phyloP scores from a whole-genome alignment of 2,113 vertebrate species.

The Bubalus kerabau region DNA sequence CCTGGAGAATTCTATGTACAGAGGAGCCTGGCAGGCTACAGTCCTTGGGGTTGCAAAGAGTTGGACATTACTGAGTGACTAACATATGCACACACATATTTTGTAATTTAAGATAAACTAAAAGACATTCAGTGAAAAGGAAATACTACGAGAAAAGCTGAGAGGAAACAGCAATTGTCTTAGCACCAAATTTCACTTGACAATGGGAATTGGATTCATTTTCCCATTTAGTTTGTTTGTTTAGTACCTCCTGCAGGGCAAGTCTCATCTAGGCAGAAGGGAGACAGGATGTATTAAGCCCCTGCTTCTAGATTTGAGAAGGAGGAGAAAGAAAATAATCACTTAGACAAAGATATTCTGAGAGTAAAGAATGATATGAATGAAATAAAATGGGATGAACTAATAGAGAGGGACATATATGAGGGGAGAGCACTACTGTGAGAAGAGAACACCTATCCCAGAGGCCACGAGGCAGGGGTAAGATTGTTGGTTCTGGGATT shows the following conservation, averaged over 20 bases:
- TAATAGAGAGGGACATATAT: too few relatives aligned
- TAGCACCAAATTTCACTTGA: background rate
- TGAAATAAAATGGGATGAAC: background rate
- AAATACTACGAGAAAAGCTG: background rate
- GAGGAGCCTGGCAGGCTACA: background rate
- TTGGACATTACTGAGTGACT: background rate
- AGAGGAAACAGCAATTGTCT: background rate
- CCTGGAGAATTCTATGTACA: background rate
- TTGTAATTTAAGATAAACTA: background rate
- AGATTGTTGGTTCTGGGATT: background rate
- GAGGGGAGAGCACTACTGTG: rapidly evolving
- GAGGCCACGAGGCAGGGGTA: too few relatives aligned
- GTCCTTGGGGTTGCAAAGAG: background rate
- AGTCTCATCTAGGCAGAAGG: background rate
- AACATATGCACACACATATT: background rate
- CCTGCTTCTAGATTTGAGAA: background rate
- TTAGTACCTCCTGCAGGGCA: background rate
- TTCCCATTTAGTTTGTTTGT: background rate
- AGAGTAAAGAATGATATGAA: background rate
- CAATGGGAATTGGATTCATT: background rate
- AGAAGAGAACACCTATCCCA: too few relatives aligned
- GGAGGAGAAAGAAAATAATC: background rate
- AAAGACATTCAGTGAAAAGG: background rate
- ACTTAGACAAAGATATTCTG: background rate
- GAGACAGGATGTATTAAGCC: background rate